phyloP scores from a whole-genome alignment of 2,888 invertebrate species.

The Eristalis arbustorum region DNA sequence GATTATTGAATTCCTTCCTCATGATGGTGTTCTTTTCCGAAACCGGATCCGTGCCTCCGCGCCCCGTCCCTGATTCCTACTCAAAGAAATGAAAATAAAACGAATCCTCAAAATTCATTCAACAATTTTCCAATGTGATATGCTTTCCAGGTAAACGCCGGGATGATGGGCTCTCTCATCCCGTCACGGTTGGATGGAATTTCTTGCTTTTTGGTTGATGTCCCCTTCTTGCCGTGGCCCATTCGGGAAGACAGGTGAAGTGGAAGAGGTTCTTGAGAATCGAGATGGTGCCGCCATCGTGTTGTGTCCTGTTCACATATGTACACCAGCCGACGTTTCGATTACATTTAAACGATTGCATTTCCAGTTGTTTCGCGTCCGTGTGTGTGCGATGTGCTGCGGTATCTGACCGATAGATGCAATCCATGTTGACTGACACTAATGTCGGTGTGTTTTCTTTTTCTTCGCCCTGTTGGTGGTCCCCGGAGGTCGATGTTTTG shows the following conservation, averaged over 20 bases:
- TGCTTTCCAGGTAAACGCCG: constrained; percentile 18
- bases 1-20: constrained; percentile 39
- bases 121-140: constrained; percentile 35
- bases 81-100: constrained; percentile 20
- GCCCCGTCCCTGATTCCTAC: neutral
- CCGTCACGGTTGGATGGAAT: neutral
- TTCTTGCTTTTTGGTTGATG: no score
- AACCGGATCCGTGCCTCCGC: neutral
- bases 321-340: neutral
- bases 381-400: neutral
- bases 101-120: constrained; percentile 47
- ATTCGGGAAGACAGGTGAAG: neutral
- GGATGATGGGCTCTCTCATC: neutral
- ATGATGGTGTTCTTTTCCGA: neutral
- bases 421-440: constrained; percentile 29
- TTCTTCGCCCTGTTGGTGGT: constrained; percentile 43
- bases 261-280: neutral
- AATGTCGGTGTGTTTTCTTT: constrained; percentile 32
- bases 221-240: neutral
- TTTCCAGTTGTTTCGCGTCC: constrained; percentile 2
- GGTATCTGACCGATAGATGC: constrained; percentile 32
- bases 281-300: neutral
- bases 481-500: constrained; percentile 1
- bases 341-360: constrained; percentile 44
- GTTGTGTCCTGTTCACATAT: no score